Percentiles rank a stretch among this genome's conserved stretches.
These are phyloP conservation scores for Condylostylus longicornis DNA, from an alignment of 1,140 invertebrate genomes.

Conservation along the genomic window DNA sequence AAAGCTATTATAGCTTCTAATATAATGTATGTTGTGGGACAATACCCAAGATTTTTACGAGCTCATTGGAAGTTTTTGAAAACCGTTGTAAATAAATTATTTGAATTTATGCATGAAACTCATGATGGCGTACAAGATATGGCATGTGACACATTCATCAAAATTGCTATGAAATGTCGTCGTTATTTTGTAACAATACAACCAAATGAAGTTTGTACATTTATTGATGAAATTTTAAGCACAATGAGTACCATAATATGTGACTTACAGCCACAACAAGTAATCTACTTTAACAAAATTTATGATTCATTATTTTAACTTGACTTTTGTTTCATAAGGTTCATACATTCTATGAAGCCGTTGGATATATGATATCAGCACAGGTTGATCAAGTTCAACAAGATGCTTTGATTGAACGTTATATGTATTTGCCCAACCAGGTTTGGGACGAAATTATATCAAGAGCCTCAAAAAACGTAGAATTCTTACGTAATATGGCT, in stretches of 20 bases:
- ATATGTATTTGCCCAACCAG: constrained; percentile 95
- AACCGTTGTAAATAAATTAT: constrained; percentile 99
- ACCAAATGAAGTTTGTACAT: constrained; percentile 90
- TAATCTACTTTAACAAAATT: constrained; percentile 24
- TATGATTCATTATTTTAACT: not conserved
- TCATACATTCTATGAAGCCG: constrained; percentile 99
- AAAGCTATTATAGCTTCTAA: constrained; percentile 99
- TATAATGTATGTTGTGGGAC: constrained; percentile 99
- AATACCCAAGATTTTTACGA: constrained; percentile 95
- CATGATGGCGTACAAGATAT: constrained; percentile 99
- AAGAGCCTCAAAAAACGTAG: constrained; percentile 91
- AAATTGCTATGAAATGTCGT: constrained; percentile 98
- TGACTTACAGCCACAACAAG: constrained; percentile 93
- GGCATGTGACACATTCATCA: constrained; percentile 99
- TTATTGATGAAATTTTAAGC: constrained; percentile 96
- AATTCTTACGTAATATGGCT: constrained; percentile 89
- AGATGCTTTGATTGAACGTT: constrained; percentile 90
- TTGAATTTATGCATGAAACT: constrained; percentile 99
- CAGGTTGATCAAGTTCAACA: constrained; percentile 79
- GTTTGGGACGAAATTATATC: constrained; percentile 99
- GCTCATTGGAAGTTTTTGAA: constrained; percentile 99
- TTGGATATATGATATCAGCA: constrained; percentile 97
- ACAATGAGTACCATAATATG: constrained; percentile 96
- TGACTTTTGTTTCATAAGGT: constrained; percentile 42
- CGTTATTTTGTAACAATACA: constrained; percentile 95